phyloP scores from a whole-genome alignment of 2,113 vertebrate genomes.

The Tringa solitaria region DNA sequence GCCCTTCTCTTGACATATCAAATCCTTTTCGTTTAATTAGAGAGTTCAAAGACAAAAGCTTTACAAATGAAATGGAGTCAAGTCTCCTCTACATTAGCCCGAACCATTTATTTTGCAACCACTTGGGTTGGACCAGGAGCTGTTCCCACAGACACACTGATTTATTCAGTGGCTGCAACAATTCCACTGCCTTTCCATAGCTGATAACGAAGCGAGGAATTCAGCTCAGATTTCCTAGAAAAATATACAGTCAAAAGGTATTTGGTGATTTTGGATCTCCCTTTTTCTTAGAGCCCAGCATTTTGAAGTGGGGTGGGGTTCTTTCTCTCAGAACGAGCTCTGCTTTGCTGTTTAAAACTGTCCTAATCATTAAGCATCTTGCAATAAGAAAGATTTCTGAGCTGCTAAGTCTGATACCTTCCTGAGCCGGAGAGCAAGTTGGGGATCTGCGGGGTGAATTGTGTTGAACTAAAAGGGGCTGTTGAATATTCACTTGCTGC shows the following conservation, averaged over 20 bases:
- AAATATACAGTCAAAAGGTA: neutral
- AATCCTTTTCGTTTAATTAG: neutral
- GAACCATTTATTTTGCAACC: neutral
- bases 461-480: neutral
- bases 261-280: neutral
- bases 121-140: neutral
- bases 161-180: neutral
- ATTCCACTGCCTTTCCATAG: neutral
- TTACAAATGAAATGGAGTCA: neutral
- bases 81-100: neutral
- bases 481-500: neutral
- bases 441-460: neutral
- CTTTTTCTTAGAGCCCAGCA: neutral
- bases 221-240: neutral
- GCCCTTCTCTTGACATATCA: neutral
- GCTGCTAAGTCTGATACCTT: neutral
- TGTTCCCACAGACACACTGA: accelerated
- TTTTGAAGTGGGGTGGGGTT: neutral
- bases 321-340: neutral
- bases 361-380: neutral
- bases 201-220: neutral
- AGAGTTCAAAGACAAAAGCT: neutral
- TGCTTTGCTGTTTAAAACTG: neutral
- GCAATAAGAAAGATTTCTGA: neutral
- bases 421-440: accelerated